These are phyloP conservation scores for Orchestes rusci DNA, from an alignment of 2,888 invertebrate species.

Conservation along the genomic window DNA sequence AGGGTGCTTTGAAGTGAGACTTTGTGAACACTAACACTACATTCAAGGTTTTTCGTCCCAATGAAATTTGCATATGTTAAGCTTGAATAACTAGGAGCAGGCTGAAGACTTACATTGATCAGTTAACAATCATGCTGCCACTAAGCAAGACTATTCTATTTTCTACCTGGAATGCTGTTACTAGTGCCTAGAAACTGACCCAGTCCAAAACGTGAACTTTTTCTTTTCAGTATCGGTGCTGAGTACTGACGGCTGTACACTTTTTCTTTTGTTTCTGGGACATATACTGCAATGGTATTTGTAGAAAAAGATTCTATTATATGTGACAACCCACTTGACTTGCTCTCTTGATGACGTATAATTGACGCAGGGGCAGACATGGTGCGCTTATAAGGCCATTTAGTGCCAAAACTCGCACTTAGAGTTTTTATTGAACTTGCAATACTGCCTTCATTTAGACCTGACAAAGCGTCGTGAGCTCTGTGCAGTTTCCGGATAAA, in stretches of 20 bases:
- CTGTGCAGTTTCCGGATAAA: constrained; percentile 80
- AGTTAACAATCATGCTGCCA: constrained; percentile 35
- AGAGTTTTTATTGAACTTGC: constrained; percentile 62
- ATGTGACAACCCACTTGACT: constrained; percentile 33
- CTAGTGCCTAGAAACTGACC: constrained; percentile 71
- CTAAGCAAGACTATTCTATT: constrained; percentile 45
- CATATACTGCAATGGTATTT: background rate
- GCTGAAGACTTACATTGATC: constrained; percentile 20
- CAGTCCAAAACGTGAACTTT: constrained; percentile 85
- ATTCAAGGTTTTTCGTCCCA: no score
- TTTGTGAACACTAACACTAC: no score
- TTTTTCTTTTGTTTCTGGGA: constrained; percentile 62
- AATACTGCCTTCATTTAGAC: constrained; percentile 59
- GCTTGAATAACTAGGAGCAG: no score
- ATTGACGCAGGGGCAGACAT: constrained; percentile 89
- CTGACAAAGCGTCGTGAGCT: constrained; percentile 78
- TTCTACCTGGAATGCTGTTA: constrained; percentile 56
- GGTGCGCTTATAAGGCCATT: constrained; percentile 92
- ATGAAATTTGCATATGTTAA: no score
- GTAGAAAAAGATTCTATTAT: background rate
- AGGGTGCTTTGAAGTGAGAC: no score
- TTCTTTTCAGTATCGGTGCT: constrained; percentile 89
- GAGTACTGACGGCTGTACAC: constrained; percentile 88
- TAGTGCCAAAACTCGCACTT: constrained; percentile 81
- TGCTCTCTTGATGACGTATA: constrained; percentile 65